Base-by-base conservation (phyloP, 2,113 vertebrate species). In the Copsychus sechellarum region DNA sequence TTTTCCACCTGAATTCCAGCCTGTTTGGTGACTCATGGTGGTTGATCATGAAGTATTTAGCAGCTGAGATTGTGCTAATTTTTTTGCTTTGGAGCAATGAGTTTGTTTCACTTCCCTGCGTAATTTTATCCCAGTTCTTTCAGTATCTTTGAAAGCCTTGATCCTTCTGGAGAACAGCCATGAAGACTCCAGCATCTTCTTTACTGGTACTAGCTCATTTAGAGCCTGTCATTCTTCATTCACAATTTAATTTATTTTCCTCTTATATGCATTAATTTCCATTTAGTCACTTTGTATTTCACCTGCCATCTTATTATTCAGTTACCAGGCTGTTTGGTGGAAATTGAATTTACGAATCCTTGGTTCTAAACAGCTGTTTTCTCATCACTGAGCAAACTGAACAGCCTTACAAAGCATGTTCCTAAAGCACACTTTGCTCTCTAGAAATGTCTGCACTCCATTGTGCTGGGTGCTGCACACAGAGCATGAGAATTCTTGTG, bases 211-310 rank as follows among this genome's bases (percentile, higher is more conserved):
- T 86, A 86, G 80, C 53, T 86, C 43, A 42, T 90, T 94, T 88
- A 76, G 16, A 88, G 38, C 62, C 83, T 94, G 83, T 80, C 66
- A 77, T 64, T 96, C 58, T 95, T 83, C 80, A 86, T 92, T 72
- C 26, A 56, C 87, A 86, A 77, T 81, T 91, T 38, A 76, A 79
- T 72, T 83, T 60, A 24, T 92, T 95, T 90, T 69, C 11, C 53
- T 15, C 26, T 26, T 54, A 15, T 64, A 76, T 83, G 76, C 80
- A 92, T 91, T 88, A 50, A 86, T 96, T 91, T 94, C 62, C 87
- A 94, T 92, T 70, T 91, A 88, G 79, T 91, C 90, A 80, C 90
- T 92, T 91, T 64, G 33, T 76, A 38, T 91, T 79, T 94, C 71
- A 86, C 67, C 66, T 95, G 83, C 71, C 26, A 33, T 79, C 29